These are phyloP conservation scores for Diachasma alloeum DNA, from an alignment of 1,140 invertebrate species.

Conservation along the genomic window DNA sequence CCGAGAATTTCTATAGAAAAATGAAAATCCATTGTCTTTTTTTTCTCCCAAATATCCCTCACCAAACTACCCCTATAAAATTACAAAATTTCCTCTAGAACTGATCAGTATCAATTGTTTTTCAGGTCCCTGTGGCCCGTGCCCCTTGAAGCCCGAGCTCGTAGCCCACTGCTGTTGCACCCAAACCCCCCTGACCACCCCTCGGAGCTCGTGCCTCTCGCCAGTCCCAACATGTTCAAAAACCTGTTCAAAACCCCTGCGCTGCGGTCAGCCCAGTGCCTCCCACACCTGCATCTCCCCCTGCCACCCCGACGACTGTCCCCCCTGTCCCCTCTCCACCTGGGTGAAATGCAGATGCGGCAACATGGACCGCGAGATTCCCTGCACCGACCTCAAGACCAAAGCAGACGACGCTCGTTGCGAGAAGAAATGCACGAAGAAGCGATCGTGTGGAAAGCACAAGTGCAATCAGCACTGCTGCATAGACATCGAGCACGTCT, in stretches of 20 bases:
- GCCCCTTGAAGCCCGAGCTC: slow-evolving; percentile 70
- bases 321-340: slow-evolving; percentile 81
- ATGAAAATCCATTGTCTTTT: no score
- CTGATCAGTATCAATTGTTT: background rate
- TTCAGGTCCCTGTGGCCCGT: slow-evolving; percentile 64
- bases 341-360: slow-evolving; percentile 89
- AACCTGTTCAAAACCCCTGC: slow-evolving; percentile 79
- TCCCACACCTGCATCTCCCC: slow-evolving; percentile 76
- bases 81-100: no score
- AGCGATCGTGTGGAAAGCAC: slow-evolving; percentile 85
- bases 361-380: slow-evolving; percentile 82
- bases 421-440: slow-evolving; percentile 89
- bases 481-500: slow-evolving; percentile 85
- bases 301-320: slow-evolving; percentile 87
- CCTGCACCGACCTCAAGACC: slow-evolving; percentile 77
- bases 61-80: no score
- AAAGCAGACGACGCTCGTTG: slow-evolving; percentile 80
- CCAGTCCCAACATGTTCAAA: slow-evolving; percentile 86
- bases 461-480: slow-evolving; percentile 90
- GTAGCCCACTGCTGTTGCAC: slow-evolving; percentile 88
- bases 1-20: no score
- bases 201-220: slow-evolving; percentile 80
- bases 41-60: no score
- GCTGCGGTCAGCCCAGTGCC: slow-evolving; percentile 80
- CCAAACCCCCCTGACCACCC: slow-evolving; percentile 68